Evolutionary conservation across 2,888 invertebrate species (phyloP), one percentile per base, ranked within the genome.

Genomic region (Polyploca ridens): DNA sequence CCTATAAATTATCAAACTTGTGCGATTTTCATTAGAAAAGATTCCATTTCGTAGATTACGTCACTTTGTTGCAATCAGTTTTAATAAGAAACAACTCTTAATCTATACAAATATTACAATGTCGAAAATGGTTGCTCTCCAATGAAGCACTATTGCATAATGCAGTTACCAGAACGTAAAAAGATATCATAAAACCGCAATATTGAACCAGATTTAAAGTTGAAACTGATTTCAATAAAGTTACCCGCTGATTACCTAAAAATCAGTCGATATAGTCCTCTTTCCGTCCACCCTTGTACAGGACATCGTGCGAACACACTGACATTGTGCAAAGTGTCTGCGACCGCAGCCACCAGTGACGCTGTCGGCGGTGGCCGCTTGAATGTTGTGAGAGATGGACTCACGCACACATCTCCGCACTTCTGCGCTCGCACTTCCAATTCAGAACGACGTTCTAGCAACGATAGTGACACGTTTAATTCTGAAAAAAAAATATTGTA

Each of bases 391-490:
- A 60, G 19, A 0, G 70, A 70, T 1, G 89, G 87, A 3, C 84
- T 80, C 46, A 92, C 69, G 5, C 66, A 77, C 10, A 90, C 77
- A 8, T 86, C 88, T 1, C 77, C 84, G 63, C 82, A 76, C 70
- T 93, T 94, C 66, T 86, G 84, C 4, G 90, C 86, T 27, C 90
- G 89, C 13, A 94, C 93, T 72, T 93, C 93, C 19, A 91, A 67
- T 66, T 91, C 90, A 0, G 85, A 77, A 6, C 86, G 83, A 35
- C 90, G 88, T 67, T 94, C 93, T 54, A 93, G 75, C 19, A 92
- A 59, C 1, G 87, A 84, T 38, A 90, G 38, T 0, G 93, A 88
- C 58, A 93, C 81, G 68, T 93, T 93, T 13, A 89, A 87, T 66
- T 91, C 93, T 94, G 75, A 71, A 75, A 87, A 81, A 65, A 63